Base-by-base conservation (phyloP, 1,140 invertebrate species). In the Camponotus pennsylvanicus region DNA sequence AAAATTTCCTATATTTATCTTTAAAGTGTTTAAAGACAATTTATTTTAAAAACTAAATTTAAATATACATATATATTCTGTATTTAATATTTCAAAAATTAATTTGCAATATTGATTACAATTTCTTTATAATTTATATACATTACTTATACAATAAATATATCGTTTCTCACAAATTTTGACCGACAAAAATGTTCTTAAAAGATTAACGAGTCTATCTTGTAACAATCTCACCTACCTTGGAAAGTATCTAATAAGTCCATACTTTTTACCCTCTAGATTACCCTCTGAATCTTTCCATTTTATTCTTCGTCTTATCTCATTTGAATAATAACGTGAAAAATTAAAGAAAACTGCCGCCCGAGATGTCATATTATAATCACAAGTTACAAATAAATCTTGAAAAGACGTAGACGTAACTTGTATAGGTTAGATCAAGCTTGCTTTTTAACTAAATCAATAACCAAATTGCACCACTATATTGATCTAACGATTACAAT, bases 191-290 rank as follows among this genome's bases (percentile, higher is more conserved):
- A 57, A 45, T 11, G 1, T 42, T 45, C 4, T 45, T 15, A 6
- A 71, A 71, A 71, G 27, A 82, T 70, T 42, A 21, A 40, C 13
- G 4, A 45, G 18, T 15, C n/a, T n/a, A n/a, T n/a, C 3, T 0
- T 21, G 0, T 21, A 49, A 83, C 49, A 63, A 83, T 21, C 34
- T 70, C 21, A 45, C 13, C 9, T 90, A 96, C 96, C 95, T 95
- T 85, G 96, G 96, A 92, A 95, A 96, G 91, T 96, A 96, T 11
- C 91, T 95, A 27, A 97, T 90, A 0, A 91, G 88, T 42, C 92
- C 95, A 89, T 95, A 96, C 91, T 93, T 94, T 5, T 94, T 88
- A 45, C 84, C 93, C 45, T 93, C 91, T 18, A 88, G 42, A 49
- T 78, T 57, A 0, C 0, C 0, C 86, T 82, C 79, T 11, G 84